Base-by-base conservation (phyloP, 2,888 invertebrate species). In the Colletes collaris region DNA sequence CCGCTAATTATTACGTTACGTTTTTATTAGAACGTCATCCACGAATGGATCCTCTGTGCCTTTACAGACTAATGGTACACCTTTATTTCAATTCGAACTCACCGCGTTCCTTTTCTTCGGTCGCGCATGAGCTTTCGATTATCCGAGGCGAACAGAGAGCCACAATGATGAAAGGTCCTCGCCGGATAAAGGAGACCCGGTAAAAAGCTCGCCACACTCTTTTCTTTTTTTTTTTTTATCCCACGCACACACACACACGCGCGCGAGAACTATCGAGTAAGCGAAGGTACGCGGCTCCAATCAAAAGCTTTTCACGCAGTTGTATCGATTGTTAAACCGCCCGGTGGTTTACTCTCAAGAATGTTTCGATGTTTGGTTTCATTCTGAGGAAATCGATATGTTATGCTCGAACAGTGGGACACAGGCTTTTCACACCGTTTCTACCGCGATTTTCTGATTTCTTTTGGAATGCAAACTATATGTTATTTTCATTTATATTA, bases 1-100 rank as follows among this genome's bases (percentile, higher is more conserved):
- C 68, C 59, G 64, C 79, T 83, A 83, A 85, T 79, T 79, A 79
- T 85, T 83, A 68, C 77, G 74, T 82, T 75, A 80, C 73, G 65
- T 71, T 74, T 69, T 65, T 62, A 74, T 76, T 65, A 74, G 83
- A 27, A 19, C 77, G 35, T 55, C 64, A 49, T 46, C 64, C 65
- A 55, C 56, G 65, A 46, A 62, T 46, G 63, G 46, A 59, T 40
- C 53, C 60, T 50, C 27, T 49, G 56, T 8, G 16, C 40, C 40
- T 27, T 27, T 27, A 2, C 27, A 2, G 27, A 27, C 27, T 27
- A 27, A 27, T 27, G 27, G 27, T 27, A 27, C 27, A 27, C 27
- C 27, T 27, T 27, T 27, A 27, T 27, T 27, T 27, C 27, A 27
- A 16, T 19, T 53, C 53, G 56, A 52, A 35, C 19, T 13, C 46